Evolutionary conservation across 2,113 vertebrate species (phyloP), one percentile per base, ranked within the genome.

Genomic region (Synodontis membranacea): DNA sequence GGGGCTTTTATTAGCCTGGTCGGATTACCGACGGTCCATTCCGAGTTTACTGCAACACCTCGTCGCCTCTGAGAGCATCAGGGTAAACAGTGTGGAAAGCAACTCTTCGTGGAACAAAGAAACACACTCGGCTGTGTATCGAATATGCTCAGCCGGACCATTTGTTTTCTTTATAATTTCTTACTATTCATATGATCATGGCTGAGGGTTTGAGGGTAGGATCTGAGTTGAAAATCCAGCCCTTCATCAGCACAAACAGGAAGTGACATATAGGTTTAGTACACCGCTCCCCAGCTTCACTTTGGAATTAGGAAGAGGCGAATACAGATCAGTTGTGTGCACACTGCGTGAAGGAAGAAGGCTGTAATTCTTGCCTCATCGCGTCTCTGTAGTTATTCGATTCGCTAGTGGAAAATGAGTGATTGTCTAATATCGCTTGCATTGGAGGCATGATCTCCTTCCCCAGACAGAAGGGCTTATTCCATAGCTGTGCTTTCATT

Each of bases 1-100:
- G 54, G 74, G 15, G 87, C 78, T 86, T 92, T 94, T 92, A 92
- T 93, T 93, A 91, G 85, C 31, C 89, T 79, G 81, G 89, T 62
- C 81, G 74, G 74, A 90, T 89, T 88, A 92, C 52, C 92, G 88
- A 88, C 83, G 86, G 58, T 88, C 74, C 52, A 75, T 37, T 79
- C 78, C 66, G 83, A 88, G 87, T 82, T 88, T 83, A 88, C 87
- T 39, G 83, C 66, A 58, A 83, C 64, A 31, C 31, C 25, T 46
- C 39, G 10, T 23, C 37, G 58, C 60, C 50, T 52, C 46, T 1
- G 25, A 42, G 37, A 12, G 68, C 68, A 44, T 56, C 50, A 72
- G 52, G n/a, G 75, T 34, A 34, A 75, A 75, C 28, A 46, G 28
- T 11, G 54, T 46, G 60, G 8, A 85, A 75, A 84, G 39, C 15